Conservation (phyloP, 2,113 vertebrate species). For the Pimephales promelas region DNA sequence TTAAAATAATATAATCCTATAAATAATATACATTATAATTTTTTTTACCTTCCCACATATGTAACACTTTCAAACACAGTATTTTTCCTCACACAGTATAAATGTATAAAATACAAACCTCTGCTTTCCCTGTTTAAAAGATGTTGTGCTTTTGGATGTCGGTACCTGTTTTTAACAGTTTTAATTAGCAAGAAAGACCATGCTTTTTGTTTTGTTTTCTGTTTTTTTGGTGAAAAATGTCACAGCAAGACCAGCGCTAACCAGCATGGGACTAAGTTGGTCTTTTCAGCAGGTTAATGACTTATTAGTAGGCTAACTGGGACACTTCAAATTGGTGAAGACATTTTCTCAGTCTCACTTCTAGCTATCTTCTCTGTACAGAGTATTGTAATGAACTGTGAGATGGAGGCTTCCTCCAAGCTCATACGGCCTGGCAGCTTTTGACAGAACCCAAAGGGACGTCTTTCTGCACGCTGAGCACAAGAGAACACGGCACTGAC, state of each 20-base stretch:
- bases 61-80: too few species aligned
- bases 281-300: constrained; percentile 18
- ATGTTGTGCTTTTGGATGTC: background rate
- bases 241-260: background rate
- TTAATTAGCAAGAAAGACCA: background rate
- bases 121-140: background rate
- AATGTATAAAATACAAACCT: background rate
- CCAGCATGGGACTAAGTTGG: background rate
- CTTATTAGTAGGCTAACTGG: constrained; percentile 37
- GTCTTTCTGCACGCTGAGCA: background rate
- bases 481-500: constrained; percentile 22
- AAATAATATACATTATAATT: too few species aligned
- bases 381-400: constrained; percentile 39
- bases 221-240: background rate
- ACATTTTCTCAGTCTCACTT: constrained; percentile 4
- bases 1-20: too few species aligned
- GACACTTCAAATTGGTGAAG: constrained; percentile 13
- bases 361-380: constrained; percentile 17
- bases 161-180: background rate
- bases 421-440: constrained; percentile 19
- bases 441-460: constrained; percentile 30
- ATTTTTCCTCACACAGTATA: background rate
- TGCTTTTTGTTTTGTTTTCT: background rate
- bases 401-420: constrained; percentile 17
- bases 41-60: too few species aligned